Conservation (phyloP, 2,797 vertebrate genomes). For the Taeniopygia guttata region DNA sequence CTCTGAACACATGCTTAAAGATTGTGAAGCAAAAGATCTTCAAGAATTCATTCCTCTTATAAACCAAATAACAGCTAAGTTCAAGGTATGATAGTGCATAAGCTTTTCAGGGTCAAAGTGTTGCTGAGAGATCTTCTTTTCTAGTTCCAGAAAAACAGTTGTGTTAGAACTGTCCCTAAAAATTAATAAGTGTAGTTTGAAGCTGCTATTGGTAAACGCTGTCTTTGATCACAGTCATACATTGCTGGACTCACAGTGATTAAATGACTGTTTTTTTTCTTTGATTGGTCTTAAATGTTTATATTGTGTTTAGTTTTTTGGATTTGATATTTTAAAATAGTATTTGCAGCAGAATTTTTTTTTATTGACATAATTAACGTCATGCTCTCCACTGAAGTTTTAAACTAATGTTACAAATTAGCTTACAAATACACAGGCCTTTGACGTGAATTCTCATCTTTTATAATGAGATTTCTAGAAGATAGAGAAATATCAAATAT, state of each 20-base stretch:
- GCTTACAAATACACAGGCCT: not conserved
- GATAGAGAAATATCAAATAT: not conserved
- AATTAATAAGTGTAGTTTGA: not conserved
- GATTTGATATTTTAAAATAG: not conserved
- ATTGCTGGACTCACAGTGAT: not conserved
- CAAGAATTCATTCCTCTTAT: conserved; percentile 99
- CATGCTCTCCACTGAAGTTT: not conserved
- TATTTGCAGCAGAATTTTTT: not conserved
- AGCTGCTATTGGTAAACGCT: not conserved
- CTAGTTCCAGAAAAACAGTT: not conserved
- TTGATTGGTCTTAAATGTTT: not conserved
- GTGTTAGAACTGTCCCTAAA: not conserved
- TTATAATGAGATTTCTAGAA: not conserved
- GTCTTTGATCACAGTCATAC: not conserved
- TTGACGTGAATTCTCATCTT: not conserved
- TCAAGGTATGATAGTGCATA: conserved; percentile 83
- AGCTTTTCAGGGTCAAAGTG: not conserved
- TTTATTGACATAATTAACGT: not conserved
- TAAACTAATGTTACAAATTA: not conserved
- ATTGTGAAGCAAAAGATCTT: conserved; percentile 95
- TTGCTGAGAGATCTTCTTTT: not conserved
- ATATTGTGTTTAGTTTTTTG: not conserved
- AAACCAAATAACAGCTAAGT: conserved; percentile 98
- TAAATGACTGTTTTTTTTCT: not conserved
- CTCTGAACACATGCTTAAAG: conserved; percentile 97